Evolutionary conservation across 2,113 vertebrate species (phyloP), one percentile per base, ranked within the genome.

Genomic region (Pandion haliaetus): DNA sequence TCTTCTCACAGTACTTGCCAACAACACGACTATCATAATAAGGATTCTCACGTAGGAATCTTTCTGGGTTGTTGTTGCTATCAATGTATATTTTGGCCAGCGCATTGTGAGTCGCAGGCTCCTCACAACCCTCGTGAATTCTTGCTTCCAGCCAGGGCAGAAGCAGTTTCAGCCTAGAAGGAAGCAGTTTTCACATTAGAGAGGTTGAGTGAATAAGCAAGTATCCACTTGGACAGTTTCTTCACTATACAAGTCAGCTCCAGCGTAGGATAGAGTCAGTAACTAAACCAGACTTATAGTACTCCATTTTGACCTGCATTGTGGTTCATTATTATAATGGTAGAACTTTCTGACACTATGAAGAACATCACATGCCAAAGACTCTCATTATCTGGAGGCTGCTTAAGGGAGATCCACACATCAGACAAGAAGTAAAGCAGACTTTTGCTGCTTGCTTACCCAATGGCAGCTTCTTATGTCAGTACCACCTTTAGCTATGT

Each of bases 41-140:
- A 3, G 99, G 99, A 85, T 99, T 99, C 97, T 99, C 99, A 57
- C 99, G 98, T 94, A 99, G 98, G 98, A 99, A 99, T 58, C 99
- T 98, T 88, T 99, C 99, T 0, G 99, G 99, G 97, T 99, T 99
- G 97, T 99, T 99, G 97, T 99, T 99, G 97, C 99, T 99, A 96
- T 99, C 99, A 5, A 99, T 99, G 98, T 99, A 99, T 92, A 99
- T 99, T 98, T 99, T 99, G 87, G 99, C 99, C 97, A 99, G 95
- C 5, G 99, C 99, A 91, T 99, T 99, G 88, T 99, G 99, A 93
- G 99, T 99, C 36, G 99, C 99, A 47, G 99, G 99, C 87, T 99
- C 99, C 93, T 99, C 99, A 82, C 99, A 99, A 67, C 99, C 99
- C 96, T 99, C 99, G 1, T 99, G 99, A 95, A 99, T 99, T 93